Evolutionary conservation across 2,113 vertebrate genomes (phyloP), one percentile per base, ranked within the genome.

Genomic region (Anoura caudifer): DNA sequence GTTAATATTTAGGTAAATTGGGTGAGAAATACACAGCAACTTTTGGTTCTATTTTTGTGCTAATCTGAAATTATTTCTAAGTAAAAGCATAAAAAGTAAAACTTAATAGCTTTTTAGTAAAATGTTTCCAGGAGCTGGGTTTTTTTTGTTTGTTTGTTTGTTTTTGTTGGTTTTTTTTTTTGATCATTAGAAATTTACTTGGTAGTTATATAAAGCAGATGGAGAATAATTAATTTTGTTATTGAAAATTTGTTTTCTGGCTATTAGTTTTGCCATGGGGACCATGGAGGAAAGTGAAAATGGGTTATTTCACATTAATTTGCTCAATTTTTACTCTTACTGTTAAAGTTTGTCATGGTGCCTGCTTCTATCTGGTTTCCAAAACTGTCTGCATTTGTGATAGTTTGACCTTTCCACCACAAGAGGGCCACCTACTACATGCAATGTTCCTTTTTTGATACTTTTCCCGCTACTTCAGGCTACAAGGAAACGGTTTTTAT

Each of bases 361-460:
- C 38, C 33, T 65, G 24, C 38, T 85, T 24, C 15, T 22, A 47
- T 17, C 4, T 19, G 12, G 19, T 28, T 56, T 24, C 45, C 20
- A 17, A 45, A 2, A 20, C 52, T 7, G 16, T 56, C 26, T 94
- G 41, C 67, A 56, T 14, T 22, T 63, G 61, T 41, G 36, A 67
- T 17, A 79, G 38, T 97, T 82, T 90, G 86, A 86, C 43, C 36
- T 33, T n/a, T 45, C 90, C 13, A 91, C 97, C 98, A 98, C 96
- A 87, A 97, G 98, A 97, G 97, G 98, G 96, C 95, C 76, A 65
- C 22, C 73, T 77, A 47, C 47, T 89, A 96, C 94, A 97, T 36
- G 1, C 0, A 65, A 95, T 7, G 54, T 4, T 67, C 17, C 90
- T n/a, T 5, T 91, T n/a, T 5, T 31, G 33, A 31, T 31, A 36